Evolutionary conservation across 2,113 vertebrate species (phyloP), one percentile per base, ranked within the genome.

Genomic region (Chaetura pelagica): DNA sequence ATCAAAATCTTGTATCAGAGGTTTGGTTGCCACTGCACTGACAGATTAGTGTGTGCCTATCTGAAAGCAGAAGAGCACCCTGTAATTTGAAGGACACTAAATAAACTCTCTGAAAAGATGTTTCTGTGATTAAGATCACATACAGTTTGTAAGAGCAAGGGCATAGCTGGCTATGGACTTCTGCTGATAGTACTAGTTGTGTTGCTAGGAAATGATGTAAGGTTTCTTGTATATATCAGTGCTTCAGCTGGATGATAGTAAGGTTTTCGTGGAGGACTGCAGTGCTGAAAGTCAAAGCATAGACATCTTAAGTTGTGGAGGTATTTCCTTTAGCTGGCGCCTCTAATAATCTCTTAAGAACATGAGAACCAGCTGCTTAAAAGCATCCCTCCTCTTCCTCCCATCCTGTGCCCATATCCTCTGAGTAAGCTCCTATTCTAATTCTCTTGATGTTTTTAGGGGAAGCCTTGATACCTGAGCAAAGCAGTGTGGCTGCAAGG

Each of bases 311-410:
- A 91, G 18, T 13, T 59, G 72, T 83, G 79, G 79, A 67, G 79
- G 79, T 78, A 96, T 88, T 96, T 94, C 93, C 93, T 93, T 90
- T 83, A 93, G 88, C 59, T 93, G 79, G 52, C 63, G 49, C 35
- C 32, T 83, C 30, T 59, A 40, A 73, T 93, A 90, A 84, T 89
- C 78, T 87, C 86, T 85, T 48, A 74, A 91, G 88, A 80, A 49
- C 73, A 77, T 78, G 82, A 93, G 67, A 94, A 34, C 46, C 75
- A 74, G 48, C 32, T 91, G 64, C 90, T 81, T 59, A 75, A 88
- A 96, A 68, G 48, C 52, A 29, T 18, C n/a, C n/a, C 15, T 77
- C 59, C 5, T 87, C 52, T 84, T 96, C 77, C 46, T 94, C 30
- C 27, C 7, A 5, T 6, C 29, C 17, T 34, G 10, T 69, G 38